phyloP scores from a whole-genome alignment of 2,797 vertebrate genomes.

The Enoplosus armatus region DNA sequence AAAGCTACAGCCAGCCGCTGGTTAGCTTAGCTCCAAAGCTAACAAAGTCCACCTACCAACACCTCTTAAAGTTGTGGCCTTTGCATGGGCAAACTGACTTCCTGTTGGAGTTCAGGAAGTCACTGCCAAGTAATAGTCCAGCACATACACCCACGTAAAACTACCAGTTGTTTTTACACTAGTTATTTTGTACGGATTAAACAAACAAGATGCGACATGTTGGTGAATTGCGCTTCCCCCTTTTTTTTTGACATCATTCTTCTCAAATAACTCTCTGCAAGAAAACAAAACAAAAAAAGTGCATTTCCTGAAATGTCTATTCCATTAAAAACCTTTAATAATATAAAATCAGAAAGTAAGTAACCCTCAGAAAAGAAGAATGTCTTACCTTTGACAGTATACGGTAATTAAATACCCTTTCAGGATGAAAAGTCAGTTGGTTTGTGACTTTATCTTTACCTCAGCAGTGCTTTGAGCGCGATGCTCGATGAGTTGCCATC shows the following conservation, averaged over 20 bases:
- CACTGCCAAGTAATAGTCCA: not conserved
- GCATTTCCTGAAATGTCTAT: not conserved
- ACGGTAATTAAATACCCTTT: not conserved
- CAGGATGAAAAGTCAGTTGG: constrained; percentile 18
- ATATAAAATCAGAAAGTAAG: not conserved
- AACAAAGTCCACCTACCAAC: not conserved
- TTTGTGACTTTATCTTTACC: constrained; percentile 48
- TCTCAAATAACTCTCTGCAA: not conserved
- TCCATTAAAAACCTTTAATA: not conserved
- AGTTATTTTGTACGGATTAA: not conserved
- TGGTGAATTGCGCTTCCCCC: too few species aligned
- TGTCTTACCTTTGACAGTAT: too few species aligned
- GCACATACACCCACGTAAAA: not conserved
- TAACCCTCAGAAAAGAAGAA: not conserved
- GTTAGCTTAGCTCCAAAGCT: constrained; percentile 5
- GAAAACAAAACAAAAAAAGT: not conserved
- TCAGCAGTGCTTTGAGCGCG: constrained; percentile 53
- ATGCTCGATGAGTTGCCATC: constrained; percentile 54
- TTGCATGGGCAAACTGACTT: not conserved
- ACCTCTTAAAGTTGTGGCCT: not conserved
- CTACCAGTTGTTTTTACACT: not conserved
- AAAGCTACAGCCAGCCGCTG: not conserved
- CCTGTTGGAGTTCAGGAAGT: not conserved
- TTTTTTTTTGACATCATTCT: not conserved
- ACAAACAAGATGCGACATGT: not conserved